Base-by-base conservation (phyloP, 1,140 invertebrate species). In the Batillaria attramentaria region DNA sequence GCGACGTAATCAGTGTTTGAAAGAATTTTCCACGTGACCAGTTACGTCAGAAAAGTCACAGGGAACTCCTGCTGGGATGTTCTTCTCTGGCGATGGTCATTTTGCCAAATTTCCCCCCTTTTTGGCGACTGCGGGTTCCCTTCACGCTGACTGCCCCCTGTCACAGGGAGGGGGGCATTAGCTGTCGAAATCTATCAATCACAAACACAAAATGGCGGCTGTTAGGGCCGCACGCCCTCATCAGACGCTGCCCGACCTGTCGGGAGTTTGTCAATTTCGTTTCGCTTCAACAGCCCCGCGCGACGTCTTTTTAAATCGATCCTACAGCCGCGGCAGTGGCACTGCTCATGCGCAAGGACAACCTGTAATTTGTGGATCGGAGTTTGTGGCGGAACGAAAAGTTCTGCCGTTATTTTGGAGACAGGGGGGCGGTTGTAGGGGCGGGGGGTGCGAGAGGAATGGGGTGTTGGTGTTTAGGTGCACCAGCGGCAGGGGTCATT, bases 291-390 rank as follows among this genome's bases (percentile, higher is more conserved):
- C 33, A 28, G n/a, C 33, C 57, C 33, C 8, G 57, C 33, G 57
- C 33, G 57, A 62, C 57, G 33, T 62, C 57, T 62, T 62, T 62
- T 62, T 62, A 62, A 62, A 62, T 62, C 57, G 57, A 62, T 62
- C 57, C 57, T 28, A 62, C 57, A 62, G 57, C 57, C 10, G 8
- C 57, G 8, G 10, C 57, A 62, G 24, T 31, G 10, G n/a, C 57
- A 8, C n/a, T 62, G 57, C 57, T 13, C 57, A n/a, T 18, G 57
- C 57, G 57, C 57, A 13, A 62, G 57, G 57, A 62, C 2, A 62
- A 24, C 57, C 57, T 62, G 24, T 62, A 62, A 62, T 62, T 62
- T 62, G n/a, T 28, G 57, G 57, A 62, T 62, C 57, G 57, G 57
- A 62, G 57, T 28, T 31, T 20, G n/a, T 54, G 50, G 50, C 18